A percentile compares a stretch with the other conserved stretches of the same genome.
Evolutionary conservation across 2,888 invertebrate genomes (phyloP).

Genomic region (Coelinius sp.): DNA sequence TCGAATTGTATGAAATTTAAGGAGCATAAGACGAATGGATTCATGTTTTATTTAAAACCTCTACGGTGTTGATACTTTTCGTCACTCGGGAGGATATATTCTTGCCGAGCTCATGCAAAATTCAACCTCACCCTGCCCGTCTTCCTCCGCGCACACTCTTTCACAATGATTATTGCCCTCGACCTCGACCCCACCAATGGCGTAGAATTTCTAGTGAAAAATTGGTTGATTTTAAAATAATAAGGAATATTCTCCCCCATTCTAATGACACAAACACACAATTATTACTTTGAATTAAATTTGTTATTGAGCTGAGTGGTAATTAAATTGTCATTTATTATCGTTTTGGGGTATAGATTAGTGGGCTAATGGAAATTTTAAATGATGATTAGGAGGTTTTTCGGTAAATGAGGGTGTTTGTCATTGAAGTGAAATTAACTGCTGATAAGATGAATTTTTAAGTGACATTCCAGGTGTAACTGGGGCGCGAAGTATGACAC

Average conservation of each 20-base stretch:
- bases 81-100: not conserved
- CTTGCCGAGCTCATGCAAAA: conserved; percentile 37
- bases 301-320: conserved; percentile 1
- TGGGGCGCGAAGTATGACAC: conserved; percentile 61
- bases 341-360: not conserved
- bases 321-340: conserved; percentile 13
- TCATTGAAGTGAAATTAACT: no score
- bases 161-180: conserved; percentile 48
- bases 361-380: not conserved
- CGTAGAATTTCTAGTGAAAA: conserved; percentile 37
- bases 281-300: not conserved
- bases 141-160: conserved; percentile 28
- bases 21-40: not conserved
- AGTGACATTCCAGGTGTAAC: conserved; percentile 54
- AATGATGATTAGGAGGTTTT: not conserved
- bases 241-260: not conserved
- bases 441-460: not conserved
- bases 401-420: not conserved
- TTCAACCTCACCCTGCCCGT: conserved; percentile 36
- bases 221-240: conserved; percentile 16
- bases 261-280: conserved; percentile 13
- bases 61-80: not conserved
- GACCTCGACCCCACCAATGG: conserved; percentile 49
- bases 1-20: not conserved
- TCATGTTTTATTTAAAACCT: not conserved